These are phyloP conservation scores for Nomada goodeniana DNA, from an alignment of 2,888 invertebrate species.

Conservation along the genomic window DNA sequence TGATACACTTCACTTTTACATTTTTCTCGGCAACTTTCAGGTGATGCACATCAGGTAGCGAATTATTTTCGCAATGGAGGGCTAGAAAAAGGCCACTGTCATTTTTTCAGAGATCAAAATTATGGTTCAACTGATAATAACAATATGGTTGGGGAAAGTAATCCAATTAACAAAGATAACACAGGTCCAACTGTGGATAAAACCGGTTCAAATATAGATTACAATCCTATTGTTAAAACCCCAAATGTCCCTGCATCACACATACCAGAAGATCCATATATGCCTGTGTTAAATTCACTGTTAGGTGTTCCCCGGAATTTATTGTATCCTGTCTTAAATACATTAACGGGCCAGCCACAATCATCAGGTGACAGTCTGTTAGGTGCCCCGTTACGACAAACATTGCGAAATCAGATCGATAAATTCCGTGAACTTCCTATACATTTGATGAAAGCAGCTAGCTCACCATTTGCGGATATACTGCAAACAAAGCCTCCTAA, in stretches of 20 bases:
- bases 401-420: slow-evolving; percentile 25
- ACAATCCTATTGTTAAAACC: slow-evolving; percentile 26
- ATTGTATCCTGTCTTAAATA: slow-evolving; percentile 1
- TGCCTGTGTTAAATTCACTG: neutral
- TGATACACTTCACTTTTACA: neutral
- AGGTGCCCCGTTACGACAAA: slow-evolving; percentile 43
- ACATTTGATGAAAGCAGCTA: slow-evolving; percentile 21
- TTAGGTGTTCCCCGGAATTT: too few relatives aligned
- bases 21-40: slow-evolving; percentile 54
- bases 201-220: slow-evolving; percentile 8
- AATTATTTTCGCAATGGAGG: slow-evolving; percentile 77
- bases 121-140: slow-evolving; percentile 19
- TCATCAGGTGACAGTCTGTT: slow-evolving; percentile 5
- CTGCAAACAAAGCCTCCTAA: slow-evolving; percentile 1
- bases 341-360: neutral
- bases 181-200: neutral
- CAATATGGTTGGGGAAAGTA: slow-evolving; percentile 13
- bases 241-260: neutral
- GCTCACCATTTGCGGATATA: slow-evolving; percentile 17
- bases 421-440: slow-evolving; percentile 18
- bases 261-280: too few relatives aligned
- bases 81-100: slow-evolving; percentile 62
- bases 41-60: slow-evolving; percentile 74
- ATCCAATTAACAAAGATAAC: slow-evolving; percentile 14
- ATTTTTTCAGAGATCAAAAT: slow-evolving; percentile 50